Evolutionary conservation across 2,888 invertebrate species (phyloP), one percentile per base, ranked within the genome.

Genomic region (Calameuta filiformis): DNA sequence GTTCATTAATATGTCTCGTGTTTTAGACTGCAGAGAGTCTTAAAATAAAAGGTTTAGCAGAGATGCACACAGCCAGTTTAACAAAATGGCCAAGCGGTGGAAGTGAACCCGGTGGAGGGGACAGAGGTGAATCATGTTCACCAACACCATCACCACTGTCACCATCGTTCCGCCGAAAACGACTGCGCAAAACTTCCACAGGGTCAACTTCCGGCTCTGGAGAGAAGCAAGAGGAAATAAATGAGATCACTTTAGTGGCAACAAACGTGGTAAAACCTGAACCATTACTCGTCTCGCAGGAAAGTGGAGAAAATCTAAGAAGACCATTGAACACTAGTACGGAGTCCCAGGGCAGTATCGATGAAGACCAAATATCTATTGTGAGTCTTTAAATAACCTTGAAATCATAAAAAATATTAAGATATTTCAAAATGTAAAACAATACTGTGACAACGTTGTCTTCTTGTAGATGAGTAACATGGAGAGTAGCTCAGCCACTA

Each of bases 1-100:
- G 56, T 23, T 6, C 23, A 15, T 56, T 56, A 94, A 95, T 92
- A 94, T 56, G 56, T 56, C 23, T 23, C 9, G 95, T 92, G 94
- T 92, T 95, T 80, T 94, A 97, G 93, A 97, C 97, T 35, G 97
- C 97, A 1, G 96, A 97, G 90, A 95, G 96, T 91, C 93, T 97
- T 76, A 97, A 97, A 92, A 96, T 97, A 79, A 97, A 97, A 92
- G 97, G 97, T 31, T 93, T 97, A 73, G 97, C 97, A 23, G 97
- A 97, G 91, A 97, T 97, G 94, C 96, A 96, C 84, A 94, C 95
- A 68, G 95, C 96, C 76, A 95, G 95, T 23, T 92, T 96, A 78
- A 95, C 95, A 77, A 95, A 96, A 84, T 94, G 95, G 71, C 95
- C 95, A 83, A 95, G 94, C 84, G 94, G 94, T 78, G 88, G 88